Percentiles rank a stretch among this genome's conserved stretches.
Evolutionary conservation across 2,113 vertebrate genomes (phyloP).

Genomic region (Labeo catla): DNA sequence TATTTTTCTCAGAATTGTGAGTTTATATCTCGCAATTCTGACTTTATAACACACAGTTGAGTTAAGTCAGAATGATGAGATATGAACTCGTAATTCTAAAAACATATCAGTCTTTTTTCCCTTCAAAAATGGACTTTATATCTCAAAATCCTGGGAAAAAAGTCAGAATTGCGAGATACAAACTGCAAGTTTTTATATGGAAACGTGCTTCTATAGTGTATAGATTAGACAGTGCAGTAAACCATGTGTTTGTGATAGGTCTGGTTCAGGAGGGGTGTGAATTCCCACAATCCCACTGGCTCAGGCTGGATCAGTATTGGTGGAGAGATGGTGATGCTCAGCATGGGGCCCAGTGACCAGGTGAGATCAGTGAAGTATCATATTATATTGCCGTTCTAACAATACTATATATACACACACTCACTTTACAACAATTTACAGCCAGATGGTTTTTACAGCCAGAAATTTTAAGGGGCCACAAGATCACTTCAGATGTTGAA

Average conservation of each 20-base stretch:
- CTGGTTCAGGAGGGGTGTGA: conserved; percentile 96
- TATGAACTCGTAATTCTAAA: no score
- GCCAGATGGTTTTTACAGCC: neutral
- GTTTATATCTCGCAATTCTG: no score
- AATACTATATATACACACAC: neutral
- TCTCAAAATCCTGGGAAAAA: no score
- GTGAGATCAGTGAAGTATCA: conserved; percentile 66
- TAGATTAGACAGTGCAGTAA: neutral
- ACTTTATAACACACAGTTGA: no score
- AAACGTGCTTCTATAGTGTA: neutral
- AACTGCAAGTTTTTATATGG: no score
- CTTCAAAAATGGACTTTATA: no score
- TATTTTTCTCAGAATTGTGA: no score
- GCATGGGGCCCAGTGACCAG: conserved; percentile 93
- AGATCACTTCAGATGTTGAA: neutral
- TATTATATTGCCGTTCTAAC: neutral
- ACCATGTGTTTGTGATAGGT: conserved; percentile 76
- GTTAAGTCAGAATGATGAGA: no score
- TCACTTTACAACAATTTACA: neutral
- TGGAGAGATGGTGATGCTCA: conserved; percentile 93
- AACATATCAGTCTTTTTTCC: no score
- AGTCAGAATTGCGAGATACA: no score
- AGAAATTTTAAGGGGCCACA: neutral
- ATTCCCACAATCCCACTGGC: conserved; percentile 93
- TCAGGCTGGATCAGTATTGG: conserved; percentile 96